phyloP scores from a whole-genome alignment of 1,140 invertebrate species.

The Sarcophaga peregrina region DNA sequence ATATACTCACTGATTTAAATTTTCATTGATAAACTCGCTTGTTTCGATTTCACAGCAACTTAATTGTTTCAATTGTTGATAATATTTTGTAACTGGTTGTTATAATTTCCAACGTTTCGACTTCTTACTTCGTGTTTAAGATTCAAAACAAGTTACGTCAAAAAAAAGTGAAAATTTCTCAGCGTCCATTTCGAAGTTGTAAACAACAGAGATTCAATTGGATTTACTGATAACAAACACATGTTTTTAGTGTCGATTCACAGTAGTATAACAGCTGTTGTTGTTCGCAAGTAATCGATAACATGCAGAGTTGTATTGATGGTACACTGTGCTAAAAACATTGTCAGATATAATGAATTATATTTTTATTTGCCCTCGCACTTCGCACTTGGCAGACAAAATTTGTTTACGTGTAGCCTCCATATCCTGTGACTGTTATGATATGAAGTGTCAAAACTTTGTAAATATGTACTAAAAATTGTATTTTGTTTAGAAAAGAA shows the following conservation, averaged over 20 bases:
- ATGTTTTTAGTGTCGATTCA: slow-evolving; percentile 7
- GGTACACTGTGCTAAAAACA: neutral
- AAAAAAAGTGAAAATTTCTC: slow-evolving; percentile 26
- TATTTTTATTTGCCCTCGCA: no score
- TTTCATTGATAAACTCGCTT: neutral
- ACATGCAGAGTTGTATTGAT: neutral
- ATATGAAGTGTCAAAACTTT: no score
- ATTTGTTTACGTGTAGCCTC: no score
- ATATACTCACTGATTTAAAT: neutral
- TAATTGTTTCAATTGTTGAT: neutral
- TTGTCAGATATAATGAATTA: no score
- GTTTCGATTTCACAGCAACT: neutral
- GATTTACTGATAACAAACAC: neutral
- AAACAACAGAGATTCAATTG: neutral
- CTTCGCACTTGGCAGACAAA: no score
- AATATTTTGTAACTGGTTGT: neutral
- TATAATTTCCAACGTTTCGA: no score
- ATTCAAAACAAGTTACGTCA: slow-evolving; percentile 37
- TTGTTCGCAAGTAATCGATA: neutral
- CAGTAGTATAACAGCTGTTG: neutral
- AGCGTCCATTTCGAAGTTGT: neutral
- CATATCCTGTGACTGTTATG: no score
- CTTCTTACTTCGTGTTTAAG: neutral
- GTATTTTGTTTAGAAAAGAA: no score
- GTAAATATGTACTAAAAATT: no score